phyloP scores from a whole-genome alignment of 1,140 invertebrate genomes.

The Solen grandis region DNA sequence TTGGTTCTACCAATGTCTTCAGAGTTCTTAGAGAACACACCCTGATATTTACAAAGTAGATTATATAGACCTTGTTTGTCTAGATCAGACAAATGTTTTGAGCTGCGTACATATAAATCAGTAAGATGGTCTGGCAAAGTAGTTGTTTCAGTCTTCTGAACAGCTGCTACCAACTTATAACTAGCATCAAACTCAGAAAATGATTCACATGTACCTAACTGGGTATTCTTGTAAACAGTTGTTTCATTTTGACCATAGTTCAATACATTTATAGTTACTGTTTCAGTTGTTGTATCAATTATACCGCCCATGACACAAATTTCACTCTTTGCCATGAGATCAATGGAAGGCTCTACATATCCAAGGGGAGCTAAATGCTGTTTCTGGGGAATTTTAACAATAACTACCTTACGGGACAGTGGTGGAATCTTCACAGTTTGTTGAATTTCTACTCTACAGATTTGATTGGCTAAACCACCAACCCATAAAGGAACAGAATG shows the following conservation, averaged over 20 bases:
- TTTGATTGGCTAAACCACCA: not conserved
- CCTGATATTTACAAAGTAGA: not conserved
- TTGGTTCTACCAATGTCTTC: not conserved
- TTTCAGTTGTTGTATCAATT: not conserved
- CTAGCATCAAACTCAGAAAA: slow-evolving; percentile 3
- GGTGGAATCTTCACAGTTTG: not conserved
- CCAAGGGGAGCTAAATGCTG: not conserved
- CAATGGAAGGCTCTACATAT: not conserved
- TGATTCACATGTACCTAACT: not conserved
- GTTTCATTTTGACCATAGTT: not conserved
- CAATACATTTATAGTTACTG: not conserved
- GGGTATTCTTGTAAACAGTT: not conserved
- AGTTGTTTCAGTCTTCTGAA: not conserved
- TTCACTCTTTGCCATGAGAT: not conserved
- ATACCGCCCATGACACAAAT: slow-evolving; percentile 4
- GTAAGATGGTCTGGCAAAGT: too few relatives aligned
- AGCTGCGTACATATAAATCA: too few relatives aligned
- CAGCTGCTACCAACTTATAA: not conserved
- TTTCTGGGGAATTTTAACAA: not conserved
- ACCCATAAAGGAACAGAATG: not conserved
- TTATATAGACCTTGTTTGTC: not conserved
- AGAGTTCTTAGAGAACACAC: not conserved
- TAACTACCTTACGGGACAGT: not conserved
- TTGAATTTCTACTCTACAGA: slow-evolving; percentile 13
- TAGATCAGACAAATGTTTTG: not conserved